Conservation (phyloP, 1,140 invertebrate genomes). For the Camponotus floridanus region DNA sequence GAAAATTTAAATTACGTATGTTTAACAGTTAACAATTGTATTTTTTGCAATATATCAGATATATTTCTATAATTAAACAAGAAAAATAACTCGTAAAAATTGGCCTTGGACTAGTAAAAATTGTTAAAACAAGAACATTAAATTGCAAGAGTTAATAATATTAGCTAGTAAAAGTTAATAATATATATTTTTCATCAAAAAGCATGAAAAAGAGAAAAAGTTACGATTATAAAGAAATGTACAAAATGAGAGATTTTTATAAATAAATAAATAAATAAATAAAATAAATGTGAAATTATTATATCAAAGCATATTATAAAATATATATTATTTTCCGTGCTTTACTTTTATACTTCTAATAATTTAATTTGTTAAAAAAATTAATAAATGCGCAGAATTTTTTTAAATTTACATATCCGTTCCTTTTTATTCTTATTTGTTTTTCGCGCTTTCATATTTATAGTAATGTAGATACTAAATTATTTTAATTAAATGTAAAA, state of each 20-base stretch:
- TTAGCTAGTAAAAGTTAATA: too few relatives aligned
- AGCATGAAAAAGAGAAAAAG: constrained; percentile 21
- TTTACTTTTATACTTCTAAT: neutral
- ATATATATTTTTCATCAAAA: neutral
- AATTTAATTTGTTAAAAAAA: constrained; percentile 11
- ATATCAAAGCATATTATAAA: neutral
- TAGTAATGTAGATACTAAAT: constrained; percentile 47
- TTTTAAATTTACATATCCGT: neutral
- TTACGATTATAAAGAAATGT: neutral
- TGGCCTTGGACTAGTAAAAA: neutral
- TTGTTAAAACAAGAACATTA: neutral
- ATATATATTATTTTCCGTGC: neutral
- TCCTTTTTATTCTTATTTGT: constrained; percentile 9
- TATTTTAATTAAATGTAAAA: constrained; percentile 50
- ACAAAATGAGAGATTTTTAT: neutral
- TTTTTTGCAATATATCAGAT: neutral
- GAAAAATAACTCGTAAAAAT: neutral
- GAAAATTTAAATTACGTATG: neutral
- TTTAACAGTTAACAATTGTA: neutral
- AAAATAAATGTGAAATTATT: neutral
- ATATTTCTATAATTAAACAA: constrained; percentile 5
- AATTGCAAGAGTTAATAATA: neutral
- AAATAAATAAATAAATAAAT: neutral
- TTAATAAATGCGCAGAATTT: neutral
- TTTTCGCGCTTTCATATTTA: constrained; percentile 38